These are phyloP conservation scores for Vanessa tameamea DNA, from an alignment of 1,140 invertebrate genomes.

Conservation along the genomic window DNA sequence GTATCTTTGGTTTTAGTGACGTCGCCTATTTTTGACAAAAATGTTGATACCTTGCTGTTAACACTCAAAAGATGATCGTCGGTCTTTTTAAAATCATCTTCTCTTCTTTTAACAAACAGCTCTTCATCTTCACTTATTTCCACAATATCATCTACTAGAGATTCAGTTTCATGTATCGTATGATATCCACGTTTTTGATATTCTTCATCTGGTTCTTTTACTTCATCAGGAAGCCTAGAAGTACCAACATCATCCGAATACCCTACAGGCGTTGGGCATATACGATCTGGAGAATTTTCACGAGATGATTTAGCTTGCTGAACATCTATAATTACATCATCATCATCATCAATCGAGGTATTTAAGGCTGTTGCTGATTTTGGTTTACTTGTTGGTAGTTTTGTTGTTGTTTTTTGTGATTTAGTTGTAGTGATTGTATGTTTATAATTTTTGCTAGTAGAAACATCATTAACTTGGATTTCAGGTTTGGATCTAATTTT, in stretches of 20 bases:
- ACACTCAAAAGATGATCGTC: conserved; percentile 77
- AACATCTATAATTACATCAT: conserved; percentile 82
- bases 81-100: conserved; percentile 55
- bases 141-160: conserved; percentile 78
- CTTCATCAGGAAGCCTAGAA: conserved; percentile 85
- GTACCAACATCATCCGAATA: conserved; percentile 82
- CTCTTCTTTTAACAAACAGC: conserved; percentile 57
- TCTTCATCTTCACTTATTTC: conserved; percentile 81
- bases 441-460: conserved; percentile 51
- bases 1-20: conserved; percentile 59
- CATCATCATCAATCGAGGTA: conserved; percentile 71
- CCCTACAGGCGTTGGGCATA: conserved; percentile 83
- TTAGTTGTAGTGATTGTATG: conserved; percentile 63
- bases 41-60: conserved; percentile 81
- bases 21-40: conserved; percentile 67
- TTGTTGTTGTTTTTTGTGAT: conserved; percentile 66
- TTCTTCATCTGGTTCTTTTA: conserved; percentile 86
- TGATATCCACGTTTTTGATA: conserved; percentile 61
- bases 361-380: conserved; percentile 74
- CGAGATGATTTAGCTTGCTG: conserved; percentile 86
- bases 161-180: conserved; percentile 76
- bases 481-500: conserved; percentile 76
- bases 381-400: conserved; percentile 69
- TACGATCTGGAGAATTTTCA: conserved; percentile 85
- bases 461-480: conserved; percentile 69